Base-by-base conservation (phyloP, 2,113 vertebrate species). In the Hemichromis elongatus region DNA sequence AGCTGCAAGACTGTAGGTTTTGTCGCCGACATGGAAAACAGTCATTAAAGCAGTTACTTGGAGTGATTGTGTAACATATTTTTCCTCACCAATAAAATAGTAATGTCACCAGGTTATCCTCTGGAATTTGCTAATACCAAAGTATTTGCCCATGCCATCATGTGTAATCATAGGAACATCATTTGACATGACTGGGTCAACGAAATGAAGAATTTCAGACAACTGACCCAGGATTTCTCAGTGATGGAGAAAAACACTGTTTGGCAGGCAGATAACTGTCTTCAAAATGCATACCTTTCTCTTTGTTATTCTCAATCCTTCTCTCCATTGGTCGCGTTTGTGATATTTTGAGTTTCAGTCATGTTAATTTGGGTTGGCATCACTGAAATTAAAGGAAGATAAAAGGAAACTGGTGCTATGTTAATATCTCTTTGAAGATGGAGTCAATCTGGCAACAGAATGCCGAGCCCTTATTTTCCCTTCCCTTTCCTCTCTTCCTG, bases 341-440 rank as follows among this genome's bases (percentile, higher is more conserved):
- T 84, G 88, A 80, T 94, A 87, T 94, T 92, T 92, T 90, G 81
- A 86, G 78, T 88, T 89, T 92, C 83, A 88, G 82, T 93, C 57
- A 87, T 92, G 90, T 91, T 93, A 92, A 95, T 94, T 93, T 92
- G 84, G 82, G 77, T 85, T 90, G 84, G 88, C 93, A 93, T 95
- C 91, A 87, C 90, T 93, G 86, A 95, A 95, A 94, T 92, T 90
- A 93, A 91, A 84, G 80, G 42, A 80, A 94, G 93, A 94, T 94
- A 93, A 96, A 96, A 94, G 92, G 83, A 90, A 92, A 91, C 86
- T 81, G 88, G 80, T 7, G 66, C 84, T 92, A 88, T 95, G 94
- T 92, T 95, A 94, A 95, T 94, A 92, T 95, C 92, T 92, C 93
- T 96, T 96, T 95, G 95, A 96, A 95, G 95, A 95, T 86, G 88